Base-by-base conservation (phyloP, 2,888 invertebrate genomes). In the Tipula lateralis region DNA sequence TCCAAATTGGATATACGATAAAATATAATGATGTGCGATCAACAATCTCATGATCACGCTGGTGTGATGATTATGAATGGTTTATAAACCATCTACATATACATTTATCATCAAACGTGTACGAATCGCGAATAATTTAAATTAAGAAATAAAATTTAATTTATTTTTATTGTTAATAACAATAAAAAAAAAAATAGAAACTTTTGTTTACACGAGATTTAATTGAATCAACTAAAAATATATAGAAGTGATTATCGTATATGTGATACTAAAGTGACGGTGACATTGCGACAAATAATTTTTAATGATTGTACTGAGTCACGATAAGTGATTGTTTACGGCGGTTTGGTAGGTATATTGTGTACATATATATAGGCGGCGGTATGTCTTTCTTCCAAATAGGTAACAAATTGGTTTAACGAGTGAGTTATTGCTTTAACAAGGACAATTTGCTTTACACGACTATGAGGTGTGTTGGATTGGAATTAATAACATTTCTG, bases 1-100 rank as follows among this genome's bases (percentile, higher is more conserved):
- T 66, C 66, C 66, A 66, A 66, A 66, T 66, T 66, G 66, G 66
- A 66, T 66, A 24, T 66, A 66, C 66, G 66, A 66, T 66, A 66
- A 66, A 66, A 66, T 66, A 66, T 66, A 66, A 66, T 66, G 66
- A 66, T 66, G 66, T 9, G 66, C 66, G 66, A 66, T 66, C 66
- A 66, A 66, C 44, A 50, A 50, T 50, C 24, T 66, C 9, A 66
- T 66, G 66, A 66, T 66, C 66, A 66, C 24, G 66, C 66, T 66
- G 66, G 66, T 66, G 66, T 66, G 66, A 66, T 66, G 66, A 66
- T 66, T 66, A 66, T 66, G 66, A 66, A 66, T 66, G 66, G 24
- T 24, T 5, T 66, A 9, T 66, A n/a, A n/a, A n/a, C n/a, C n/a
- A n/a, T n/a, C n/a, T n/a, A 24, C 66, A 66, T 9, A 24, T 66